Evolutionary conservation across 2,797 vertebrate genomes (phyloP).

Genomic region (Schizothorax lantsangensis): DNA sequence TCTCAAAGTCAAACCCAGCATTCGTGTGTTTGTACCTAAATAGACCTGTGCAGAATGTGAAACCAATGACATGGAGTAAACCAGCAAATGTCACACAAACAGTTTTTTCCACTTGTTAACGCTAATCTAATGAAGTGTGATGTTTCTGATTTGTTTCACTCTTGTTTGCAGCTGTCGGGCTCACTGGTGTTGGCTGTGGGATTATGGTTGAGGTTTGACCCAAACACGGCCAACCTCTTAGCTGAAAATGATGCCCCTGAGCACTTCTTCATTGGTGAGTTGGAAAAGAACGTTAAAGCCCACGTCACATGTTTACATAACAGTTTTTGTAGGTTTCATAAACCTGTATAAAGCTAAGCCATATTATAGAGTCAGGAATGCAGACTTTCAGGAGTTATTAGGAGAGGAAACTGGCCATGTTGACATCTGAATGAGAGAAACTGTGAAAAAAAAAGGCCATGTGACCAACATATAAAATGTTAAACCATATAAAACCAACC

Average conservation of each 20-base stretch:
- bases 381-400: neutral
- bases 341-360: neutral
- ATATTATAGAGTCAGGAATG: neutral
- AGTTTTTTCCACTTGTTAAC: neutral
- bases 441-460: neutral
- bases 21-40: slow-evolving; percentile 16
- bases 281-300: neutral
- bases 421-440: neutral
- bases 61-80: slow-evolving; percentile 9
- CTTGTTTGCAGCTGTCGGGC: slow-evolving; percentile 84
- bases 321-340: neutral
- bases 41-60: neutral
- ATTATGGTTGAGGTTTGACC: slow-evolving; percentile 92
- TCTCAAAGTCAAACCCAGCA: slow-evolving; percentile 39
- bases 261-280: slow-evolving; percentile 92
- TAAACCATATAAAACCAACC: no score
- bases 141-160: slow-evolving; percentile 7
- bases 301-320: slow-evolving; percentile 5
- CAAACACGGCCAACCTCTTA: slow-evolving; percentile 75
- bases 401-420: neutral
- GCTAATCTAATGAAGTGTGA: neutral
- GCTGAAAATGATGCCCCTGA: slow-evolving; percentile 80
- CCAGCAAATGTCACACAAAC: neutral
- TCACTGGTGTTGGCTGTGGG: slow-evolving; percentile 89
- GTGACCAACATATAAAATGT: neutral